Conservation (phyloP, 2,797 vertebrate species). For the Botia almorhae region DNA sequence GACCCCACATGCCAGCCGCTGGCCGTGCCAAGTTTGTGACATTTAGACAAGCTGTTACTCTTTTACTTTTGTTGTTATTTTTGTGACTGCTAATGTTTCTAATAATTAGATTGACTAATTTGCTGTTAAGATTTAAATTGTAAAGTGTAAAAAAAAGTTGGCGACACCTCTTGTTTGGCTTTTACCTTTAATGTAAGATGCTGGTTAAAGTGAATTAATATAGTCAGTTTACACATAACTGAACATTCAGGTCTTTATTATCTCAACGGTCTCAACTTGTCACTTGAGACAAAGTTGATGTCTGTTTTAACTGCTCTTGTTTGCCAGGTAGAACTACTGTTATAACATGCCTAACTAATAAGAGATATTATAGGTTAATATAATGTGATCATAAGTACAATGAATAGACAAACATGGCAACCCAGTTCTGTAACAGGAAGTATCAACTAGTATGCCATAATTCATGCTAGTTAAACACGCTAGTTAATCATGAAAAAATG, state of each 20-base stretch:
- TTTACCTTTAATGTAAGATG: not conserved
- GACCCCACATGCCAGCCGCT: not conserved
- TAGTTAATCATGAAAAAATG: conserved; percentile 40
- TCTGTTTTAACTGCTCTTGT: not conserved
- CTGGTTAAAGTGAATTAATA: too few relatives aligned
- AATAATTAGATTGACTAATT: not conserved
- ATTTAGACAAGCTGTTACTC: not conserved
- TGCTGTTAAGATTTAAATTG: not conserved
- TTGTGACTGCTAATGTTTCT: not conserved
- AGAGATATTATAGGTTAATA: not conserved
- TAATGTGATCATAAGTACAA: not conserved
- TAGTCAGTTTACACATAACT: not conserved
- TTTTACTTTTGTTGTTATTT: not conserved
- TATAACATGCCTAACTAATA: not conserved
- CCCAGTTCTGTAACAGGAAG: conserved; percentile 7
- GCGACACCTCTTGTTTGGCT: not conserved
- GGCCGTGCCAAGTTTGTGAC: not conserved
- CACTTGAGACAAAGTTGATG: not conserved
- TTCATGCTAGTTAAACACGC: not conserved
- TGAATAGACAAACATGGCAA: conserved; percentile 14
- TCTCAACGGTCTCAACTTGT: too few relatives aligned
- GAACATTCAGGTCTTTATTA: conserved; percentile 15
- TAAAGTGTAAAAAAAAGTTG: too few relatives aligned
- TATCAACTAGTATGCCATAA: conserved; percentile 34
- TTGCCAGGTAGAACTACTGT: not conserved